Conservation (phyloP, 2,888 invertebrate species). For the Conchocele bisecta region DNA sequence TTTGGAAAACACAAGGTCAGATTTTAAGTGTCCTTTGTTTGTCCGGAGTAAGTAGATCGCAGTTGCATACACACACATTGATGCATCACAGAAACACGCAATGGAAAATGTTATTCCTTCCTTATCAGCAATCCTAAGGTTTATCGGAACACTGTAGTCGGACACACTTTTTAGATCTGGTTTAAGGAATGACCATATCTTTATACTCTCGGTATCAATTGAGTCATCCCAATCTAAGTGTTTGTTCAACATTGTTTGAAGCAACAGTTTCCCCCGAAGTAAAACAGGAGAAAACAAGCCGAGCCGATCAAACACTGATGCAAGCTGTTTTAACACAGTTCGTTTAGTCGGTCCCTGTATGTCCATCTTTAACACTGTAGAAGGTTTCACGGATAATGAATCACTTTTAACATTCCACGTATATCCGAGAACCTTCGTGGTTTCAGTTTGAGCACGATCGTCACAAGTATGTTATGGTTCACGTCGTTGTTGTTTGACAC, state of each 20-base stretch:
- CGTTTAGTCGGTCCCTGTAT: slow-evolving; percentile 8
- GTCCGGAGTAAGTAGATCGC: too few species aligned
- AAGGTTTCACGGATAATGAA: background rate
- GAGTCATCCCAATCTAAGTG: slow-evolving; percentile 11
- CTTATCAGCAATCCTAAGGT: background rate
- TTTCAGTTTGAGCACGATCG: slow-evolving; percentile 5
- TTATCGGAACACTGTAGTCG: too few species aligned
- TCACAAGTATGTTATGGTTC: background rate
- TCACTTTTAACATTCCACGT: background rate
- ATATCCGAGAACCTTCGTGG: slow-evolving; percentile 7
- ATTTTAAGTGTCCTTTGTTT: background rate
- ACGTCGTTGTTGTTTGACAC: slow-evolving; percentile 3
- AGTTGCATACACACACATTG: too few species aligned
- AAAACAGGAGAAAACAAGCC: too few species aligned
- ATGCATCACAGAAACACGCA: slow-evolving; percentile 25
- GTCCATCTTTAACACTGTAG: too few species aligned
- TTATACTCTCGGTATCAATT: too few species aligned
- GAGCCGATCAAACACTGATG: too few species aligned
- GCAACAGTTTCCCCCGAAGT: slow-evolving; percentile 1
- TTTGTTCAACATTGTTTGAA: slow-evolving; percentile 14
- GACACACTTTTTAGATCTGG: background rate
- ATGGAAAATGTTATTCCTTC: background rate
- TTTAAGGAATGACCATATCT: too few species aligned
- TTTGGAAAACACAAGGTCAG: slow-evolving; percentile 5
- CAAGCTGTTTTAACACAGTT: slow-evolving; percentile 1